Percentiles rank a stretch among this genome's conserved stretches.
These are phyloP conservation scores for Heliconius aoede DNA, from an alignment of 2,888 invertebrate species.

Conservation along the genomic window DNA sequence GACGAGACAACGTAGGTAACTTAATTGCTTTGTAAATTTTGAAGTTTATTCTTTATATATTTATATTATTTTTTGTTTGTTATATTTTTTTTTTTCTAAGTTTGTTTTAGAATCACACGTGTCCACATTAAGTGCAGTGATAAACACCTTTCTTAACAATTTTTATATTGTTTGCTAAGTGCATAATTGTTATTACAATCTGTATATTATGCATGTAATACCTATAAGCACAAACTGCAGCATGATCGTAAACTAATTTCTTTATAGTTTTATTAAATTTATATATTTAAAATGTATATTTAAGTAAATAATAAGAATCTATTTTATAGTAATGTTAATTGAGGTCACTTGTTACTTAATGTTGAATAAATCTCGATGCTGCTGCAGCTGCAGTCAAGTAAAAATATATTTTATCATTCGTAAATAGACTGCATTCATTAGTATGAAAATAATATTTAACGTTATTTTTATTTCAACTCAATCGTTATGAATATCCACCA, in stretches of 20 bases:
- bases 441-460: conserved; percentile 14
- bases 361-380: conserved; percentile 10
- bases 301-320: not conserved
- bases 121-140: not conserved
- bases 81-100: not conserved
- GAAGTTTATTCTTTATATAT: not conserved
- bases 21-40: conserved; percentile 30
- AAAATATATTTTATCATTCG: conserved; percentile 21
- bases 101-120: not conserved
- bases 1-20: conserved; percentile 36
- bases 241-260: too few species aligned
- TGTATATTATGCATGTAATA: not conserved
- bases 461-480: conserved; percentile 16
- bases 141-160: not conserved
- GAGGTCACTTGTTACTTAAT: conserved; percentile 15
- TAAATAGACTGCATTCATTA: conserved; percentile 22
- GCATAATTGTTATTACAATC: not conserved
- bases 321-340: conserved; percentile 6
- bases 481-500: conserved; percentile 8
- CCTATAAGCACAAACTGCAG: too few species aligned
- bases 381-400: conserved; percentile 19
- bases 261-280: too few species aligned
- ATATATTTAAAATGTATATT: too few species aligned
- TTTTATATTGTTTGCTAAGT: not conserved
- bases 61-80: not conserved